Evolutionary conservation across 2,113 vertebrate genomes (phyloP).

Genomic region (Callipepla californica): DNA sequence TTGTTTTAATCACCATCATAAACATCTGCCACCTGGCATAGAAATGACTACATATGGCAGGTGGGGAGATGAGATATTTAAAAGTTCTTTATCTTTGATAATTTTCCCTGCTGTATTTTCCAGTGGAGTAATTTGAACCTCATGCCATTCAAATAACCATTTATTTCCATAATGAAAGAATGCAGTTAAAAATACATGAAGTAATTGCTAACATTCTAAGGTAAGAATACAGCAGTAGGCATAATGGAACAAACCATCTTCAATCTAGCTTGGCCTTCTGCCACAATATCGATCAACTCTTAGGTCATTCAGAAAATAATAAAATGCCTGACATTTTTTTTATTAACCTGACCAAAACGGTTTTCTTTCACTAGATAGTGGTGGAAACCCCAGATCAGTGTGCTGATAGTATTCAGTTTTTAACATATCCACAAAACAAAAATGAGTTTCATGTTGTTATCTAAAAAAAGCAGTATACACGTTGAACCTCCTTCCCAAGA

Average conservation of each 20-base stretch:
- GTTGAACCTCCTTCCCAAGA: background rate
- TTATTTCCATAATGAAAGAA: conserved; percentile 77
- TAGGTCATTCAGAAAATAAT: conserved; percentile 39
- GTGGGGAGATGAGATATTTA: conserved; percentile 79
- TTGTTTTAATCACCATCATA: conserved; percentile 77
- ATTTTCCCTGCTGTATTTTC: conserved; percentile 74
- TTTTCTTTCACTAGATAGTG: background rate
- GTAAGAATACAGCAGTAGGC: conserved; percentile 67
- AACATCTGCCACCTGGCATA: conserved; percentile 83
- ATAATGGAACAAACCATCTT: conserved; percentile 63
- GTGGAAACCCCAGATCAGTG: background rate
- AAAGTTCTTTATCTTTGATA: conserved; percentile 81
- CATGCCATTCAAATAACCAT: conserved; percentile 80
- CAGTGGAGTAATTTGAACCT: conserved; percentile 75
- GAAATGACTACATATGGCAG: conserved; percentile 76
- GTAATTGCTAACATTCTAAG: conserved; percentile 70
- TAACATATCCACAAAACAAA: background rate
- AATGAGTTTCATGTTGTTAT: background rate
- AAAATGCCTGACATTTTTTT: background rate
- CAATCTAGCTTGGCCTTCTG: conserved; percentile 53
- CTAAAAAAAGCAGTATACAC: background rate
- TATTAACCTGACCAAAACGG: background rate
- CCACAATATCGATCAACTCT: conserved; percentile 41
- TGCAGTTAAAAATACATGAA: conserved; percentile 70
- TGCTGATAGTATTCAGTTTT: background rate